phyloP scores from a whole-genome alignment of 2,797 vertebrate genomes.

The Geotrypetes seraphini region DNA sequence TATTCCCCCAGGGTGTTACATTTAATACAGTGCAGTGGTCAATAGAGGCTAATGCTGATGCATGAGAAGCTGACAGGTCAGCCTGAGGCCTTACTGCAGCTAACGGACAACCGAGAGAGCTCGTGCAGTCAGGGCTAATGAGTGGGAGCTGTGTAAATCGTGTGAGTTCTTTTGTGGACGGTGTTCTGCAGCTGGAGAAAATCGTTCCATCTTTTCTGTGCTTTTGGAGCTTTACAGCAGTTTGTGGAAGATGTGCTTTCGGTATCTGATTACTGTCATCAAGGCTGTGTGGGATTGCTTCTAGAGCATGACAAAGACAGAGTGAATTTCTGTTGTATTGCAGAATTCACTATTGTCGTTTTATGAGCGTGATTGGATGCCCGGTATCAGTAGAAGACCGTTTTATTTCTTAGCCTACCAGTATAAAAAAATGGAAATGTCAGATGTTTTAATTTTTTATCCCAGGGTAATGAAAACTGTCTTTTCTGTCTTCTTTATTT shows the following conservation, averaged over 20 bases:
- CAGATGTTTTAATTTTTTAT: no score
- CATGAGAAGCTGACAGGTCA: slow-evolving; percentile 30
- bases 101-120: slow-evolving; percentile 41
- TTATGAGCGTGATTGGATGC: neutral
- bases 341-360: neutral
- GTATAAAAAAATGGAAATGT: no score
- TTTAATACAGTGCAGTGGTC: slow-evolving; percentile 26
- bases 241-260: no score
- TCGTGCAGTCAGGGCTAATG: no score
- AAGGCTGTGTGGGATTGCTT: slow-evolving; percentile 25
- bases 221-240: no score
- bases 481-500: no score
- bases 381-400: slow-evolving; percentile 4
- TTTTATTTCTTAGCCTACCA: slow-evolving; percentile 9
- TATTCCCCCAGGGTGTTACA: slow-evolving; percentile 33
- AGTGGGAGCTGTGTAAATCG: slow-evolving; percentile 15
- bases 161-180: slow-evolving; percentile 7
- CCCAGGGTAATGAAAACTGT: no score
- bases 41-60: slow-evolving; percentile 26
- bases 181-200: slow-evolving; percentile 15
- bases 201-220: no score
- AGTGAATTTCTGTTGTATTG: slow-evolving; percentile 17
- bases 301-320: slow-evolving; percentile 9
- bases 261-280: slow-evolving; percentile 36
- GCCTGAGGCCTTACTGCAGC: slow-evolving; percentile 38